Percentiles rank a stretch among this genome's conserved stretches.
These are phyloP conservation scores for Cyprinodon brontotheroides DNA, from an alignment of 2,113 vertebrate species.

Conservation along the genomic window DNA sequence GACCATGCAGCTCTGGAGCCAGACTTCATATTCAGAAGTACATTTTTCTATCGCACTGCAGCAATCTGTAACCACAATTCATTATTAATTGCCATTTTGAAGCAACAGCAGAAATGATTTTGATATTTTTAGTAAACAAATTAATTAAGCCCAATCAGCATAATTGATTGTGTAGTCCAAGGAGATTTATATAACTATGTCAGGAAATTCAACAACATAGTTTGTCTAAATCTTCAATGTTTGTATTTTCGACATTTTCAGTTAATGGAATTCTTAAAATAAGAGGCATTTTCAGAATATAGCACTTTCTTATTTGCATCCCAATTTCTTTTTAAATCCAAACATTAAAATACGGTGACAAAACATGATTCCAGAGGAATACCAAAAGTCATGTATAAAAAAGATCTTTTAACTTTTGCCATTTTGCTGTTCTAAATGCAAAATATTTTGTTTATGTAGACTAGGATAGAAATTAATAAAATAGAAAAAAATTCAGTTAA, in stretches of 20 bases:
- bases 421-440: background rate
- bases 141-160: background rate
- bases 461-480: no score
- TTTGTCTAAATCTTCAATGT: background rate
- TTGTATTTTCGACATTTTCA: background rate
- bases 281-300: background rate
- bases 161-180: background rate
- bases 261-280: background rate
- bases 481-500: no score
- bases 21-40: background rate
- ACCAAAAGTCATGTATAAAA: background rate
- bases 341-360: background rate
- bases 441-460: background rate
- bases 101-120: background rate
- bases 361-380: background rate
- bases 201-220: no score
- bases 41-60: background rate
- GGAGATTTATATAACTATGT: background rate
- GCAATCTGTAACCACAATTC: background rate
- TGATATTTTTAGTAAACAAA: background rate
- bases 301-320: background rate
- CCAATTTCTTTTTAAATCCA: background rate
- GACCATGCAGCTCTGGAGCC: background rate
- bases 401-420: background rate
- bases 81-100: background rate